phyloP scores from a whole-genome alignment of 2,888 invertebrate genomes.

The Drosophila meridionalis region DNA sequence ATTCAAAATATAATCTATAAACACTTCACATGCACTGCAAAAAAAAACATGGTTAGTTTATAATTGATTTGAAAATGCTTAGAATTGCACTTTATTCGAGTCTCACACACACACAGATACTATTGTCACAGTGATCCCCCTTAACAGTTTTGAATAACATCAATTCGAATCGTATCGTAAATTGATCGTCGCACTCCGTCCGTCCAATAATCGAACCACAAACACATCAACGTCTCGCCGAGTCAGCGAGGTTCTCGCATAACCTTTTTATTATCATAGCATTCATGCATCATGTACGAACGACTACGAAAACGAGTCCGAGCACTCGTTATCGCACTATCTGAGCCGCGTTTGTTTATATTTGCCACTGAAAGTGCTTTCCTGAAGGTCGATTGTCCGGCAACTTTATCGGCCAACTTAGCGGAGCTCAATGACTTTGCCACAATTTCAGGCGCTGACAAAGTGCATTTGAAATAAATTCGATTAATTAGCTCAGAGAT shows the following conservation, averaged over 20 bases:
- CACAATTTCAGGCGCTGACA: not conserved
- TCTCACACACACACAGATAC: not conserved
- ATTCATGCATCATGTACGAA: constrained; percentile 51
- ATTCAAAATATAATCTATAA: not conserved
- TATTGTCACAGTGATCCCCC: constrained; percentile 23
- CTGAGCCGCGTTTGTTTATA: constrained; percentile 25
- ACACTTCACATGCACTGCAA: not conserved
- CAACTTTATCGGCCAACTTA: constrained; percentile 22
- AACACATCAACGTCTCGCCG: constrained; percentile 46
- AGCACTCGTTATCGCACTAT: constrained; percentile 21
- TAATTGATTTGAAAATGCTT: not conserved
- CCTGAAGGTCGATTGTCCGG: constrained; percentile 36
- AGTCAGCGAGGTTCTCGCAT: constrained; percentile 30
- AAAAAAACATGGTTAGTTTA: not conserved
- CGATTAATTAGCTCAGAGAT: not conserved
- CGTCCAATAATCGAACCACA: constrained; percentile 40
- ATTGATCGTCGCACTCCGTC: not conserved
- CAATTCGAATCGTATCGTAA: constrained; percentile 40
- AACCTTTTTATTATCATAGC: constrained; percentile 45
- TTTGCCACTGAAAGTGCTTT: constrained; percentile 45
- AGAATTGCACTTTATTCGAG: not conserved
- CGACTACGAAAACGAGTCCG: constrained; percentile 6
- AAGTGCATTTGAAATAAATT: not conserved
- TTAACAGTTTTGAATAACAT: constrained; percentile 43
- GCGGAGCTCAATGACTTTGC: constrained; percentile 27